These are phyloP conservation scores for Pseudomyrmex concolor DNA, from an alignment of 1,140 invertebrate species.

Conservation along the genomic window DNA sequence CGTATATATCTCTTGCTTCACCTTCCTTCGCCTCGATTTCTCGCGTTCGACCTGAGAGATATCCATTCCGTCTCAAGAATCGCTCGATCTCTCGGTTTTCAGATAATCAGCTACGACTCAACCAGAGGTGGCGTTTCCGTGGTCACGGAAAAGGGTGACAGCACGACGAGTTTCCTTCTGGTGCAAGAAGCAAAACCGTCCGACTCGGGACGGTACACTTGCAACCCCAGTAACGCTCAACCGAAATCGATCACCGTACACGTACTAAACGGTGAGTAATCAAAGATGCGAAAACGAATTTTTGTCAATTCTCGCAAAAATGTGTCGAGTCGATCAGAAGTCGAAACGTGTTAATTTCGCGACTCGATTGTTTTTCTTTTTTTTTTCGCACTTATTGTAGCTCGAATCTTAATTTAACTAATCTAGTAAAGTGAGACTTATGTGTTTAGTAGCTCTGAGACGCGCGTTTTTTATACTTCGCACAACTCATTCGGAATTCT, in stretches of 20 bases:
- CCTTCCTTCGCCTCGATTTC: not conserved
- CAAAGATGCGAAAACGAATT: constrained; percentile 6
- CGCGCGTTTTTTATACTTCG: too few species aligned
- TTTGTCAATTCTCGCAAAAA: too few species aligned
- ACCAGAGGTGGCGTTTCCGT: constrained; percentile 90
- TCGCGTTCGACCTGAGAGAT: not conserved
- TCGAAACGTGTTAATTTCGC: too few species aligned
- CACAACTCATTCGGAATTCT: not conserved
- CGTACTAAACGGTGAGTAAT: constrained; percentile 94
- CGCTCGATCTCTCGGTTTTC: constrained; percentile 76
- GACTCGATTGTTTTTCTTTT: too few species aligned
- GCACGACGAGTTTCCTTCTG: constrained; percentile 92
- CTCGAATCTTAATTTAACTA: too few species aligned
- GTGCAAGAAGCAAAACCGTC: constrained; percentile 92
- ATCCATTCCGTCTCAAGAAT: constrained; percentile 23
- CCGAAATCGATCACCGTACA: constrained; percentile 94
- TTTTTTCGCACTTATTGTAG: too few species aligned
- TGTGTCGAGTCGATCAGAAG: too few species aligned
- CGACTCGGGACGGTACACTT: constrained; percentile 93
- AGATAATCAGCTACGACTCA: constrained; percentile 92
- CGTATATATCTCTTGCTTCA: not conserved
- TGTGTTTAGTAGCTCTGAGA: too few species aligned
- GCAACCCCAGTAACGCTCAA: constrained; percentile 94
- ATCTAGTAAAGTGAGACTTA: too few species aligned
- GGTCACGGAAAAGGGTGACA: constrained; percentile 93